phyloP scores from a whole-genome alignment of 2,888 invertebrate genomes.

The Acanthococcus lagerstroemiae region DNA sequence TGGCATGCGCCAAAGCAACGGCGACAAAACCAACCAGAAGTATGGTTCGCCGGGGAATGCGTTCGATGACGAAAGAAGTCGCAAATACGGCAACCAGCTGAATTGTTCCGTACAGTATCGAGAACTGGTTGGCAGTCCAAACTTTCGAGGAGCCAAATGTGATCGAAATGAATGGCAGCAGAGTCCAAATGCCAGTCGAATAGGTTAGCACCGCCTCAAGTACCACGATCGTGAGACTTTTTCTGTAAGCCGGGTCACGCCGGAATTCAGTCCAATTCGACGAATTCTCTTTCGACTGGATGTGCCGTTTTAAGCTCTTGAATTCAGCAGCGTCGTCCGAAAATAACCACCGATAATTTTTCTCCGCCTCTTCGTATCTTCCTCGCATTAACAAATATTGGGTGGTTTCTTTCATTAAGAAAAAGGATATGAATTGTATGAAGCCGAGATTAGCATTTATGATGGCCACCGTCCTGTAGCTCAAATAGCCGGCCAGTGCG shows the following conservation, averaged over 20 bases:
- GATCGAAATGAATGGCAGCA: conserved; percentile 35
- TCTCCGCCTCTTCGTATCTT: not conserved
- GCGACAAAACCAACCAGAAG: not conserved
- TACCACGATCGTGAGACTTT: conserved; percentile 27
- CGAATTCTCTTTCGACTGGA: too few species aligned
- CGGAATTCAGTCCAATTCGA: too few species aligned
- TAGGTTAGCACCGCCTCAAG: not conserved
- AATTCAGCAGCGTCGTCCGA: not conserved
- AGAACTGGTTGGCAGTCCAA: conserved; percentile 34
- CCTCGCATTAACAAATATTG: conserved; percentile 2
- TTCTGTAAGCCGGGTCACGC: too few species aligned
- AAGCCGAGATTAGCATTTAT: not conserved
- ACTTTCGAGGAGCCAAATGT: conserved; percentile 34
- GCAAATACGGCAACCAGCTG: conserved; percentile 35
- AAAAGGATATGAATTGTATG: not conserved
- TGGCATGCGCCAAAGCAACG: not conserved
- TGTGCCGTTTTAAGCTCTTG: too few species aligned
- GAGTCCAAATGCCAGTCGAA: conserved; percentile 1
- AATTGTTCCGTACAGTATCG: conserved; percentile 35
- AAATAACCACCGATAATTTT: conserved; percentile 2
- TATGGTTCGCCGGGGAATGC: conserved; percentile 33
- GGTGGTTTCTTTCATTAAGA: not conserved
- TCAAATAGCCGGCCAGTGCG: not conserved
- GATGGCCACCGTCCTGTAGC: not conserved
- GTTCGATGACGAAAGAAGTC: conserved; percentile 34